Evolutionary conservation across 92 coral and sea anemone species (phyloP).

Genomic region (Desmophyllum pertusum): DNA sequence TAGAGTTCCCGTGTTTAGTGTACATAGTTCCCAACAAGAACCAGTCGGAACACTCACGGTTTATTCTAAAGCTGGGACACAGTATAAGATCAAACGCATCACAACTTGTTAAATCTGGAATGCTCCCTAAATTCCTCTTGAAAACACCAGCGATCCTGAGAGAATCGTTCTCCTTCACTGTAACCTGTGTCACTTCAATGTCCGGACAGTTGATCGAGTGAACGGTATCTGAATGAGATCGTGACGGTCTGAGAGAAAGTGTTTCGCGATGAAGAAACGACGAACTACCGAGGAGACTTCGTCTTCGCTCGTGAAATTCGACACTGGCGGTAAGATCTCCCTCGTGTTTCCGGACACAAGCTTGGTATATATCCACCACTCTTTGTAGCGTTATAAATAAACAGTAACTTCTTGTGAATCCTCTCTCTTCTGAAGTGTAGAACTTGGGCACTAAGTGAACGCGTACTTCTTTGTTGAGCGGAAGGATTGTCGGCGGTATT

Average conservation of each 20-base stretch:
- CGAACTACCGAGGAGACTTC: background rate
- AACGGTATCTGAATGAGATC: slow-evolving; percentile 37
- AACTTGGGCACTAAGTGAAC: slow-evolving; percentile 88
- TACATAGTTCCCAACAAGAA: slow-evolving; percentile 75
- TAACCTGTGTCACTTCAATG: slow-evolving; percentile 58
- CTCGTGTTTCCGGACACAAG: too few relatives aligned
- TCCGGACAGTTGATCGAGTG: slow-evolving; percentile 44
- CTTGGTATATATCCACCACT: background rate
- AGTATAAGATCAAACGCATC: slow-evolving; percentile 80
- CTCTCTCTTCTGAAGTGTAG: slow-evolving; percentile 73
- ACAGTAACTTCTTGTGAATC: slow-evolving; percentile 59
- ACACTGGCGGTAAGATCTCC: slow-evolving; percentile 43
- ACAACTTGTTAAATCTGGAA: slow-evolving; percentile 31
- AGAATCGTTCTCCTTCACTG: slow-evolving; percentile 51
- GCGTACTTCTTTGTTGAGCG: slow-evolving; percentile 54
- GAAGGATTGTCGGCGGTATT: slow-evolving; percentile 65
- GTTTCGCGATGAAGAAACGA: background rate
- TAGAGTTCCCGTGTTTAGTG: slow-evolving; percentile 59
- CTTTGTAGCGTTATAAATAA: slow-evolving; percentile 50
- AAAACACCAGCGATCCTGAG: slow-evolving; percentile 62
- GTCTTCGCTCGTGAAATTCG: slow-evolving; percentile 56
- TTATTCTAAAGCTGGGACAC: slow-evolving; percentile 62
- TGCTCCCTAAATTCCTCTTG: slow-evolving; percentile 6
- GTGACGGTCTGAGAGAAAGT: too few relatives aligned
- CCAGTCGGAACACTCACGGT: slow-evolving; percentile 52